Percentiles rank a stretch among this genome's conserved stretches.
These are phyloP conservation scores for Microcebus lehilahytsara DNA, from an alignment of 2,113 vertebrate genomes.

Conservation along the genomic window DNA sequence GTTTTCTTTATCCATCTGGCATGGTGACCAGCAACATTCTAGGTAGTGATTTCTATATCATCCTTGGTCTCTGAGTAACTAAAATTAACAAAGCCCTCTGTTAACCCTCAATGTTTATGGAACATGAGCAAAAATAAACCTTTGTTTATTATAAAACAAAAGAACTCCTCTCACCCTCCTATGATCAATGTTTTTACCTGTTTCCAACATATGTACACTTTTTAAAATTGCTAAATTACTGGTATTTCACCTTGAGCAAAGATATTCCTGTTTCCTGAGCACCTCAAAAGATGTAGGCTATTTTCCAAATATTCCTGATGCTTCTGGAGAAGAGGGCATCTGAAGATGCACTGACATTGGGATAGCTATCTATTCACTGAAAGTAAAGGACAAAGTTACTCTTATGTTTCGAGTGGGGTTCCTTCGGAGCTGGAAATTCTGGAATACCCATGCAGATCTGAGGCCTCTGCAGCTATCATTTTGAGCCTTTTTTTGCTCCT, in stretches of 20 bases:
- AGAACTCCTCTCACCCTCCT: not conserved
- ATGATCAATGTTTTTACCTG: not conserved
- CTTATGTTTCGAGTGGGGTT: not conserved
- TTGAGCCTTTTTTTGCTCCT: not conserved
- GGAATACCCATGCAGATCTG: not conserved
- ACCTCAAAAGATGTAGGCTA: not conserved
- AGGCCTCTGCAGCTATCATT: not conserved
- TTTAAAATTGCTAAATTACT: slow-evolving; percentile 2
- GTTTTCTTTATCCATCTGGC: slow-evolving; percentile 16
- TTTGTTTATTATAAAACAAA: not conserved
- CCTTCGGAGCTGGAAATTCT: not conserved
- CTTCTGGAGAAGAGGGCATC: not conserved
- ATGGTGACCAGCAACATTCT: not conserved
- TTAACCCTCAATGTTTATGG: not conserved
- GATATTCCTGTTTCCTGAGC: not conserved
- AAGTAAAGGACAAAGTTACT: not conserved
- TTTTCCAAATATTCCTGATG: not conserved
- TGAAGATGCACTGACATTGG: not conserved
- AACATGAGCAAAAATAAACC: not conserved
- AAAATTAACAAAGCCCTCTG: not conserved
- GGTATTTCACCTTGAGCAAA: not conserved
- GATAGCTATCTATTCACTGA: not conserved
- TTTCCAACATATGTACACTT: not conserved
- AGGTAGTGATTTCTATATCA: not conserved
- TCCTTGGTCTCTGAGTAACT: not conserved